Evolutionary conservation across 30 jellyfish, hydroid and myxozoan species (phyloP).

Genomic region (Rhopilema esculentum): DNA sequence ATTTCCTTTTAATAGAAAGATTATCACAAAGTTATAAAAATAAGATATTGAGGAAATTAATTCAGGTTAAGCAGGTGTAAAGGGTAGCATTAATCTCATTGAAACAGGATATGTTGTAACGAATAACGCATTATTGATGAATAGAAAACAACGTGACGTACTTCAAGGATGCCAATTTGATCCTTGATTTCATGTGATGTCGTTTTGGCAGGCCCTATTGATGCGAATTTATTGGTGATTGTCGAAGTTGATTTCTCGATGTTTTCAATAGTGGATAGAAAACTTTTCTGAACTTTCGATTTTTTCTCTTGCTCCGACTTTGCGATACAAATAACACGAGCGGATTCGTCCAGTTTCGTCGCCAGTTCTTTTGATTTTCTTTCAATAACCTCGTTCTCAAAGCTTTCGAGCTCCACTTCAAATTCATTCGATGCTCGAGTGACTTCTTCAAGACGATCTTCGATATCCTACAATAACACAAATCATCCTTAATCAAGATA

Average conservation of each 20-base stretch:
- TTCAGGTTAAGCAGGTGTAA: too few relatives aligned
- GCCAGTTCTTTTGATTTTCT: conserved; percentile 45
- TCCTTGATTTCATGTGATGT: conserved; percentile 80
- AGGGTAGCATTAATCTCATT: too few relatives aligned
- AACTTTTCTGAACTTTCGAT: conserved; percentile 71
- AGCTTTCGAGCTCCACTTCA: conserved; percentile 7
- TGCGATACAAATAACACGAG: conserved; percentile 28
- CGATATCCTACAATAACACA: conserved; percentile 13
- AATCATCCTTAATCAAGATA: neutral
- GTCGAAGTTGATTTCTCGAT: conserved; percentile 52
- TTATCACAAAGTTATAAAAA: neutral
- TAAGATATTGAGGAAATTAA: too few relatives aligned
- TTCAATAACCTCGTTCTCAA: conserved; percentile 47
- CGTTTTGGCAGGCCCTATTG: conserved; percentile 62
- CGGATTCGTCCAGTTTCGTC: conserved; percentile 69
- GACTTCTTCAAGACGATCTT: conserved; percentile 29
- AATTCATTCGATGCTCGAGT: neutral
- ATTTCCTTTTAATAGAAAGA: conserved; percentile 59
- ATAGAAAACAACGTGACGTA: conserved; percentile 6
- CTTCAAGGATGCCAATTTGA: conserved; percentile 73
- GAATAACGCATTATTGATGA: too few relatives aligned
- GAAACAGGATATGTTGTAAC: too few relatives aligned
- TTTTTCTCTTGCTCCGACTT: conserved; percentile 78
- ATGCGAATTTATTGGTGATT: conserved; percentile 51
- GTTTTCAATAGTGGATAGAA: conserved; percentile 55